These are phyloP conservation scores for Pelecanoides urinatrix DNA, from an alignment of 2,113 vertebrate genomes.

Conservation along the genomic window DNA sequence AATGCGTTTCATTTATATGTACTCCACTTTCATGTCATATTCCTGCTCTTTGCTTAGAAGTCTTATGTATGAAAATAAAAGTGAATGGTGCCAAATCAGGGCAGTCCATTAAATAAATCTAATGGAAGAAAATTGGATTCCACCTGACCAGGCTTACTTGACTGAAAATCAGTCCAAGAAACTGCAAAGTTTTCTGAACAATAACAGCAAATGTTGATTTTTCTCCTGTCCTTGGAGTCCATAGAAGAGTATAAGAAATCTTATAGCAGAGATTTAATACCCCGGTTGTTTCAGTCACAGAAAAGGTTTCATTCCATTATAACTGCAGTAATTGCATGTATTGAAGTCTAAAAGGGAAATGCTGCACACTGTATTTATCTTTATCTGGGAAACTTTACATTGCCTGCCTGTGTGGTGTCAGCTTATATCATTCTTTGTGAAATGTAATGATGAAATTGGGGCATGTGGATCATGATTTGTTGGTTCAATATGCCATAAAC, in stretches of 20 bases:
- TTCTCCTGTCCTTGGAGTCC: not conserved
- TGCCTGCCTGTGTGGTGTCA: not conserved
- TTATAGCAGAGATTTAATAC: not conserved
- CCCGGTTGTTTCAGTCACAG: not conserved
- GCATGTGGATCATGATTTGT: constrained; percentile 41
- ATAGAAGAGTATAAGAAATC: not conserved
- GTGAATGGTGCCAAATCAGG: not conserved
- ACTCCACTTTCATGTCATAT: not conserved
- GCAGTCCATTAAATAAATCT: not conserved
- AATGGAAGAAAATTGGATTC: not conserved
- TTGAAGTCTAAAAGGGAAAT: constrained; percentile 31
- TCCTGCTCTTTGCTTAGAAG: not conserved
- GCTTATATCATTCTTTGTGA: not conserved
- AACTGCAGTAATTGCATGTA: constrained; percentile 31
- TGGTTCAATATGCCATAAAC: constrained; percentile 6
- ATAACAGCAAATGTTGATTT: not conserved
- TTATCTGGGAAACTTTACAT: constrained; percentile 39
- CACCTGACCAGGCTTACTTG: not conserved
- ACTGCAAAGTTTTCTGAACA: not conserved
- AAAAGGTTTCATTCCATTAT: constrained; percentile 8
- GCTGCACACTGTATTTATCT: constrained; percentile 32
- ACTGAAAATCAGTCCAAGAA: constrained; percentile 21
- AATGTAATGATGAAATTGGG: not conserved
- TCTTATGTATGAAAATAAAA: not conserved
- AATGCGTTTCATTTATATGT: not conserved